phyloP scores from a whole-genome alignment of 53 echinoderm and acorn worm genomes.

The Glandiceps talaboti region DNA sequence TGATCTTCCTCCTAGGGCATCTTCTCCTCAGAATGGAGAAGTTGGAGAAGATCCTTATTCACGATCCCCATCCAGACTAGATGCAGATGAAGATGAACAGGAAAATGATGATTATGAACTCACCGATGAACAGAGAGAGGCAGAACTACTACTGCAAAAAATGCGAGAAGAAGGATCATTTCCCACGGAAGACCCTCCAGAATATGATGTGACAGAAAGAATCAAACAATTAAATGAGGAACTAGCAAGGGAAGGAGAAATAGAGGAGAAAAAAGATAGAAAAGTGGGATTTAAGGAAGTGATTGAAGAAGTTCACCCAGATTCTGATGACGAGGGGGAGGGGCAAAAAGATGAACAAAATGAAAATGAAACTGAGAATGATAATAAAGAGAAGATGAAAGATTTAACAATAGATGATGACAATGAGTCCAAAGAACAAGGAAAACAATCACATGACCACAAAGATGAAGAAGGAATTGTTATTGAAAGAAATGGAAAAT shows the following conservation, averaged over 20 bases:
- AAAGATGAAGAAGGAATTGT: constrained; percentile 40
- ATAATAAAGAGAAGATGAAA: constrained; percentile 10
- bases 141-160: constrained; percentile 26
- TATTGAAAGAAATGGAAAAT: constrained; percentile 87
- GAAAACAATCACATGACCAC: not conserved
- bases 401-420: constrained; percentile 3
- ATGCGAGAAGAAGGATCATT: constrained; percentile 47
- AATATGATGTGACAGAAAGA: constrained; percentile 47
- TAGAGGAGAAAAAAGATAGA: constrained; percentile 58
- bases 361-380: not conserved
- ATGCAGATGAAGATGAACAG: constrained; percentile 19
- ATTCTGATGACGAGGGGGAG: not conserved
- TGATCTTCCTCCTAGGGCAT: not conserved
- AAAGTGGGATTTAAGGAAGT: constrained; percentile 77
- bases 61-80: constrained; percentile 9
- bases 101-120: constrained; percentile 13
- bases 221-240: constrained; percentile 71
- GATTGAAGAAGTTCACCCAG: constrained; percentile 53
- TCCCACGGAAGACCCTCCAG: constrained; percentile 43
- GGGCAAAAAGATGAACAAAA: not conserved
- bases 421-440: not conserved
- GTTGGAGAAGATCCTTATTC: constrained; percentile 7
- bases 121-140: constrained; percentile 18
- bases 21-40: not conserved
- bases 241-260: constrained; percentile 54